Base-by-base conservation (phyloP, 2,797 vertebrate species). In the Lutjanus argentimaculatus region DNA sequence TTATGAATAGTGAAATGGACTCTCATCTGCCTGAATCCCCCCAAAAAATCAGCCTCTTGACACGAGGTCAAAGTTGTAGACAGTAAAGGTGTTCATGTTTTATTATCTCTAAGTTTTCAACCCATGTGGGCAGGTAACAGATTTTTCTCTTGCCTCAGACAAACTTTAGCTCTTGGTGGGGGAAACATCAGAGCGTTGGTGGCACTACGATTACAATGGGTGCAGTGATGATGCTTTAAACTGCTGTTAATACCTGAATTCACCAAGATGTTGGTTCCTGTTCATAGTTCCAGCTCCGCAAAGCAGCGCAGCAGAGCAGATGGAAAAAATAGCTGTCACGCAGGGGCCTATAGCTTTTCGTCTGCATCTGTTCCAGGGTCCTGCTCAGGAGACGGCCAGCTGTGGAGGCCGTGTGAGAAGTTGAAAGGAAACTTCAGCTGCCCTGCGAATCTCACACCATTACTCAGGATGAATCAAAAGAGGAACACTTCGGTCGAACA, bases 391-490 rank as follows among this genome's bases (percentile, higher is more conserved):
- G 83, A 87, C 65, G 72, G 84, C 89, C 91, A 91, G 84, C 91
- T 93, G 88, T 85, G 90, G 90, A 90, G 82, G 82, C 77, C 71
- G 73, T 84, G 89, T 82, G 86, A 91, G 91, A 86, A 89, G 91
- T 92, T 90, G 77, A 93, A 92, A 93, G 91, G 88, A 90, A 91
- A 89, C 85, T 87, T 87, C 92, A 94, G 95, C 90, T 91, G 80
- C 85, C 89, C 92, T 91, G 91, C 42, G 80, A 96, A 94, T 96
- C 96, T 96, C 94, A 93, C 94, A 95, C 94, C 94, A 95, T 97
- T 96, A 96, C 95, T 96, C 96, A 96, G 81, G 95, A 95, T 92
- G 95, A 97, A 97, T 96, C 95, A 93, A 96, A 96, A 95, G 94
- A 95, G 96, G 87, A 89, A 88, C 83, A 91, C 87, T 90, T 88